A percentile compares a stretch with the other conserved stretches of the same genome.
Evolutionary conservation across 64 coral and sea anemone genomes (phyloP).

Genomic region (Astreopora myriophthalma): DNA sequence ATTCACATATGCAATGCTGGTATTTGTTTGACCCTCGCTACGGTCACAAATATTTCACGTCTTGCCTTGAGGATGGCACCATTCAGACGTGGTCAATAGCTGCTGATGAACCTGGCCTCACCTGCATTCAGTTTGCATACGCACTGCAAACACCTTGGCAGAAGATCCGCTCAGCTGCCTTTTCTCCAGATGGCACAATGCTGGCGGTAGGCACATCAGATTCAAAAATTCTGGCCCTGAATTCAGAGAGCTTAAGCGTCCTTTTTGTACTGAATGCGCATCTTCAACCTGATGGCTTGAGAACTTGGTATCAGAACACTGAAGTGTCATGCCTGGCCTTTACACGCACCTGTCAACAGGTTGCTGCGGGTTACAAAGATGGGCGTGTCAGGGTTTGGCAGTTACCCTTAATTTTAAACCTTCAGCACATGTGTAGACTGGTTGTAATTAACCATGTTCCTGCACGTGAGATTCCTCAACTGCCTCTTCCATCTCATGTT

Average conservation of each 20-base stretch:
- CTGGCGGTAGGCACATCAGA: slow-evolving; percentile 91
- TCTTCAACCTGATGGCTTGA: slow-evolving; percentile 84
- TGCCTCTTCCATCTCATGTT: slow-evolving; percentile 85
- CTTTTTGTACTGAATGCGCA: slow-evolving; percentile 88
- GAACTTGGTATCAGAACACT: slow-evolving; percentile 94
- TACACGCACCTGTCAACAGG: slow-evolving; percentile 88
- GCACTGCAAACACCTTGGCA: slow-evolving; percentile 90
- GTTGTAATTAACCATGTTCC: slow-evolving; percentile 85
- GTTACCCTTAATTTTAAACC: slow-evolving; percentile 77
- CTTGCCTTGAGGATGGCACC: slow-evolving; percentile 91
- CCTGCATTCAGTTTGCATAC: slow-evolving; percentile 81
- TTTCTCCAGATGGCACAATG: slow-evolving; percentile 85
- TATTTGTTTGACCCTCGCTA: slow-evolving; percentile 93
- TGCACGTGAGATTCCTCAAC: slow-evolving; percentile 77
- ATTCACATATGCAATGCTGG: slow-evolving; percentile 80
- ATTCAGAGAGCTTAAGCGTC: slow-evolving; percentile 83
- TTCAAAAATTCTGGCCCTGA: slow-evolving; percentile 81
- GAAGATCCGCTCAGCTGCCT: slow-evolving; percentile 83
- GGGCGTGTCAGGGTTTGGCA: slow-evolving; percentile 88
- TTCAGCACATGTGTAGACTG: slow-evolving; percentile 91
- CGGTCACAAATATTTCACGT: slow-evolving; percentile 86
- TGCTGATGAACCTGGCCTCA: slow-evolving; percentile 70
- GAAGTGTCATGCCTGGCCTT: slow-evolving; percentile 94
- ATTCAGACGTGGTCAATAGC: slow-evolving; percentile 86
- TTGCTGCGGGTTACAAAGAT: slow-evolving; percentile 94